Evolutionary conservation across 30 jellyfish, hydroid and myxozoan genomes (phyloP).

Genomic region (Haliclystus octoradiatus): DNA sequence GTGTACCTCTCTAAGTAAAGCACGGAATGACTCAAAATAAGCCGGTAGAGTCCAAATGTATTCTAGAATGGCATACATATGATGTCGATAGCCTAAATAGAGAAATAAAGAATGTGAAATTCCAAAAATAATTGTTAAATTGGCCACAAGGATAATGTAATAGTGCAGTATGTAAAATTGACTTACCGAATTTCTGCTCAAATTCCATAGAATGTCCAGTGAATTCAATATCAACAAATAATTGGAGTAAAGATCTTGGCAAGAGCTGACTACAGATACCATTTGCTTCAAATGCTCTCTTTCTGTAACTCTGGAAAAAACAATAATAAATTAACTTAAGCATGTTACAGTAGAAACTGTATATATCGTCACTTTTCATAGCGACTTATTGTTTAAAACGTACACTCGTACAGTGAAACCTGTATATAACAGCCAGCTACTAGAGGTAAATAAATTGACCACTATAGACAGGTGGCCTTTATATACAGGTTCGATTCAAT

Average conservation of each 20-base stretch:
- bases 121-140: too few relatives aligned
- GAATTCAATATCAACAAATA: conserved; percentile 88
- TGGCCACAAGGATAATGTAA: too few relatives aligned
- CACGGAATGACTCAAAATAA: conserved; percentile 31
- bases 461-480: too few relatives aligned
- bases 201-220: conserved; percentile 93
- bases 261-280: conserved; percentile 39
- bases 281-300: conserved; percentile 43
- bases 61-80: conserved; percentile 81
- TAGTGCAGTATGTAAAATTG: too few relatives aligned
- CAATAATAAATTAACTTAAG: not conserved
- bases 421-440: too few relatives aligned
- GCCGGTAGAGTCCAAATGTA: conserved; percentile 73
- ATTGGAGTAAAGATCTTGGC: conserved; percentile 67
- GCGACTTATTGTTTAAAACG: not conserved
- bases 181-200: conserved; percentile 89
- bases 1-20: too few relatives aligned
- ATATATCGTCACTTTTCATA: too few relatives aligned
- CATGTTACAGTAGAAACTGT: too few relatives aligned
- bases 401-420: not conserved
- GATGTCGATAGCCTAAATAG: conserved; percentile 78
- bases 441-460: too few relatives aligned
- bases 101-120: not conserved
- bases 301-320: conserved; percentile 42
- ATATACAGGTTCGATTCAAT: too few relatives aligned